phyloP scores from a whole-genome alignment of 2,797 vertebrate species.

The Schizopygopsis pylzovi region DNA sequence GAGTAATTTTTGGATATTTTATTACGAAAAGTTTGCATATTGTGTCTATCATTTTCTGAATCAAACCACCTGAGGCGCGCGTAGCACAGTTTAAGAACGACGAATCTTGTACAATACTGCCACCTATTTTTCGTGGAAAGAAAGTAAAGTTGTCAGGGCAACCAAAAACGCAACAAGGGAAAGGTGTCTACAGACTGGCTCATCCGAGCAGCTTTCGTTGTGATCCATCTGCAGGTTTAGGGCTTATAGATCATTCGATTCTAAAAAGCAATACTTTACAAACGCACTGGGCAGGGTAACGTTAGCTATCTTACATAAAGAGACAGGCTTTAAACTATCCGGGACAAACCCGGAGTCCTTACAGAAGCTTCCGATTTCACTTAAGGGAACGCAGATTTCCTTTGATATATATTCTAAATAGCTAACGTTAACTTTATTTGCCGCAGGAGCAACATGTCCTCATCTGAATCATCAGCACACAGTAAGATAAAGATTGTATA shows the following conservation, averaged over 20 bases:
- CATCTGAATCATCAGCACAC: not conserved
- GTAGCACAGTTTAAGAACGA: not conserved
- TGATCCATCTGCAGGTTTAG: not conserved
- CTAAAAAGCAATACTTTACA: not conserved
- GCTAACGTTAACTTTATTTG: not conserved
- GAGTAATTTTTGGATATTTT: too few species aligned
- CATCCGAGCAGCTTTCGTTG: not conserved
- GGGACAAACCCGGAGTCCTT: not conserved
- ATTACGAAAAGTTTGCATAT: too few species aligned
- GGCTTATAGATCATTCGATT: not conserved
- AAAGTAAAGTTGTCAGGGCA: slow-evolving; percentile 19
- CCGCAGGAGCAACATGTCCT: not conserved
- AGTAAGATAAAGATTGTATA: slow-evolving; percentile 10
- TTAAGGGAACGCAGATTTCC: not conserved
- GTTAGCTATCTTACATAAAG: not conserved
- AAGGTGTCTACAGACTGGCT: not conserved
- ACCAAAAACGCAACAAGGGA: slow-evolving; percentile 12
- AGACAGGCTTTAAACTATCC: not conserved
- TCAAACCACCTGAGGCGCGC: not conserved
- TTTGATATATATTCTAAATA: not conserved
- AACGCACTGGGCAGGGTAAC: not conserved
- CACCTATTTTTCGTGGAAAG: slow-evolving; percentile 16
- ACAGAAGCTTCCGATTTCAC: not conserved
- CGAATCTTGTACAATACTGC: not conserved
- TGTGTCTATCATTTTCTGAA: too few species aligned